Base-by-base conservation (phyloP, 2,797 vertebrate species). In the Lithobates sylvaticus region DNA sequence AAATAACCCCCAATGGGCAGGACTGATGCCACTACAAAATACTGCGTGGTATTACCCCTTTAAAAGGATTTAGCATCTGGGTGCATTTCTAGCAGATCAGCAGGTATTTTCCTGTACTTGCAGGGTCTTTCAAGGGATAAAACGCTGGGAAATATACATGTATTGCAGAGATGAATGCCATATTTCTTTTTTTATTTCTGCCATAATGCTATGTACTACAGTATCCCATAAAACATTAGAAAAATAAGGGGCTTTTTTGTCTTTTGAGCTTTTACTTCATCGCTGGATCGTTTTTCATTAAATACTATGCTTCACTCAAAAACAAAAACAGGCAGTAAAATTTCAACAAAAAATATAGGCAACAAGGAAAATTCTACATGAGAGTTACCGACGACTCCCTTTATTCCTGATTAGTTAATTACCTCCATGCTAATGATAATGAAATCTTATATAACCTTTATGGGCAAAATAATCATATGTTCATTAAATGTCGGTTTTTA, bases 391-490 rank as follows among this genome's bases (percentile, higher is more conserved):
- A 81, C 16, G 58, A 15, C 47, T 71, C 44, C 3, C 26, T 58
- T 81, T 81, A 34, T 81, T 32, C 29, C 21, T 81, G 29, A 81
- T 71, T 70, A 81, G 64, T 34, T 34, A 54, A 81, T 70, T 36
- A 85, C 61, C 76, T 44, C 71, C 76, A 36, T 39, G 7, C 78
- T 86, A 69, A 86, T 75, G 72, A 76, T 69, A 64, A 86, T 86
- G 54, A 68, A 86, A 86, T 68, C 64, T 39, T 27, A 73, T 27
- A 32, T n/a, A 69, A 72, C 69, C 67, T 84, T 36, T 65, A 29
- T 42, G 72, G 71, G 36, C 77, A 79, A 79, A 71, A 67, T 71
- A 27, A n/a, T 70, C 50, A 27, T 77, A 67, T 78, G 69, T 85
- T 79, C 34, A 78, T 85, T 84, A 64, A 79, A 78, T 2, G 34